Evolutionary conservation across 2,888 invertebrate species (phyloP).

Genomic region (Lymantria monacha): DNA sequence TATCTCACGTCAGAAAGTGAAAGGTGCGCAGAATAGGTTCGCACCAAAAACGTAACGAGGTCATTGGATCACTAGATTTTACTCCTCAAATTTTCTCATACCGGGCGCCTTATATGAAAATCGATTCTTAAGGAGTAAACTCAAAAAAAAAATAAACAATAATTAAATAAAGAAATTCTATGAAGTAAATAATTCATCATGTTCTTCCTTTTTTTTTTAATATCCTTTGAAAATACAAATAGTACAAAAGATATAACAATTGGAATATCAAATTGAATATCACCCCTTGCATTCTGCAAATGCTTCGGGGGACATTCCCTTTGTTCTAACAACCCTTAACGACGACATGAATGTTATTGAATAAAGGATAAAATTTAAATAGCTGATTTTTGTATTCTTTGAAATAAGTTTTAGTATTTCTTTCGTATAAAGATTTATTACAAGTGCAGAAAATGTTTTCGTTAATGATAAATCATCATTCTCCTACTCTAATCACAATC

Average conservation of each 20-base stretch:
- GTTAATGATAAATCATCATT: too few relatives aligned
- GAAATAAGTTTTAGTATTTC: neutral
- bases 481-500: too few relatives aligned
- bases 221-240: constrained; percentile 8
- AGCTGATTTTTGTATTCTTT: constrained; percentile 1
- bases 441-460: too few relatives aligned
- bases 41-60: too few relatives aligned
- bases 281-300: constrained; percentile 16
- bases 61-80: too few relatives aligned
- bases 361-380: constrained; percentile 30
- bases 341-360: constrained; percentile 15
- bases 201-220: neutral
- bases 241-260: constrained; percentile 30
- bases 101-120: too few relatives aligned
- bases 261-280: constrained; percentile 32
- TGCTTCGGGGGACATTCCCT: constrained; percentile 21
- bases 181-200: neutral
- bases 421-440: too few relatives aligned
- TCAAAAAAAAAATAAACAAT: too few relatives aligned
- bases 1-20: too few relatives aligned
- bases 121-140: too few relatives aligned
- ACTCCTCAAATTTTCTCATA: too few relatives aligned
- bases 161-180: neutral
- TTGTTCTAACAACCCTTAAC: constrained; percentile 29
- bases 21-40: too few relatives aligned